Evolutionary conservation across 2,113 vertebrate genomes (phyloP).

Genomic region (Centropus unirufus): DNA sequence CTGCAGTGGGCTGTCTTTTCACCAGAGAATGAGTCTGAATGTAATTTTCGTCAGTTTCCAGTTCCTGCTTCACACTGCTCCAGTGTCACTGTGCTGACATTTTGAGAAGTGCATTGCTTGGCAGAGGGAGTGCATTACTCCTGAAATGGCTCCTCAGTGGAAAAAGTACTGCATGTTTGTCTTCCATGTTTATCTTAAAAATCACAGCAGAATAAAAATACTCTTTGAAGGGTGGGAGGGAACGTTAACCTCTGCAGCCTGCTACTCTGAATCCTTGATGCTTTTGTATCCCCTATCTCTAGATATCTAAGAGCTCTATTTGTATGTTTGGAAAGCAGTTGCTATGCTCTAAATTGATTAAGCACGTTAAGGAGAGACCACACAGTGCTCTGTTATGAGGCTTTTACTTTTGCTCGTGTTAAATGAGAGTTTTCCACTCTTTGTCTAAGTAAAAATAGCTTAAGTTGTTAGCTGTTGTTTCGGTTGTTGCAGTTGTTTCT

Average conservation of each 20-base stretch:
- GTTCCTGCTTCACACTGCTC: background rate
- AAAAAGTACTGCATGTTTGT: background rate
- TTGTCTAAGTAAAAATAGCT: background rate
- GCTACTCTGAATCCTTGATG: background rate
- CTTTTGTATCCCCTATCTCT: background rate
- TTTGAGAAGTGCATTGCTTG: background rate
- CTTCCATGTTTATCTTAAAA: conserved; percentile 17
- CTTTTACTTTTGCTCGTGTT: background rate
- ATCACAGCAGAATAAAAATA: conserved; percentile 10
- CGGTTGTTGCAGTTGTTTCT: background rate
- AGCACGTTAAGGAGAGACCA: background rate
- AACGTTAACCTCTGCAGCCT: background rate
- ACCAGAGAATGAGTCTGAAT: background rate
- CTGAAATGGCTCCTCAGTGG: background rate
- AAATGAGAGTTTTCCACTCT: background rate
- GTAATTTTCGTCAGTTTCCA: background rate
- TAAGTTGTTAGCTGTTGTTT: background rate
- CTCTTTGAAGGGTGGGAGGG: background rate
- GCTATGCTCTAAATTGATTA: background rate
- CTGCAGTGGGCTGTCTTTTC: background rate
- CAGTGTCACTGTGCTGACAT: background rate
- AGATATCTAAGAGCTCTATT: background rate
- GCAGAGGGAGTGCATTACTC: background rate
- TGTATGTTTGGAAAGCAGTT: conserved; percentile 27
- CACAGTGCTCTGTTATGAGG: background rate